Evolutionary conservation across 2,113 vertebrate species (phyloP), one percentile per base, ranked within the genome.

Genomic region (Melanostigma gelatinosum): DNA sequence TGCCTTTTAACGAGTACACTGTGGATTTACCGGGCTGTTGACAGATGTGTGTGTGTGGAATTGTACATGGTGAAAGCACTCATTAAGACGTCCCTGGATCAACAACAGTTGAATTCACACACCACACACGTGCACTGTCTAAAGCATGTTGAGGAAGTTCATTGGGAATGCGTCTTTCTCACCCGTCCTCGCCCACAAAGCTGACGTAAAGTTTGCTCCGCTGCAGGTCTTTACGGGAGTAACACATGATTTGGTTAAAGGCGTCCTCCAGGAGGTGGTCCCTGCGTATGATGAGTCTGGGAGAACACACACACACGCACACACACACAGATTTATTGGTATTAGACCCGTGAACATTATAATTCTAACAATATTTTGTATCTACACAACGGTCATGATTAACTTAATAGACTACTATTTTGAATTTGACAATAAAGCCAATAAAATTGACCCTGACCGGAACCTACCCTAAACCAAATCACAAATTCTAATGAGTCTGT

Each of bases 231-330:
- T 99, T 99, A 71, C 97, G 96, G 65, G 98, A 98, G 88, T 98
- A 99, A 77, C 97, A 98, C 98, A 99, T 99, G 85, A 99, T 99
- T 95, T 99, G 98, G 89, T 99, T 99, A 72, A 99, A 99, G 89
- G 97, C 98, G 76, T 99, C 98, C 92, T 99, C 98, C 72, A 99
- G 93, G 83, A 99, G 95, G 89, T 99, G 98, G 87, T 99, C 98
- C 94, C 98, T 96, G 86, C 98, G 95, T 91, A 99, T 99, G 87
- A 99, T 97, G 92, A 99, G 94, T 91, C 98, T 99, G 93, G 13
- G 61, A 38, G 24, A 24, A 46, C 22, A 32, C 32, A 67, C 72
- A 82, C 27, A 71, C 13, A 72, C 32, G 72, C 7, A 9, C 8
- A 68, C 24, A 42, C 46, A 64, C 48, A 65, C 46, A 54, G 32